A percentile compares a stretch with the other conserved stretches of the same genome.
Conservation (phyloP, 2,797 vertebrate genomes). For the Morelia viridis region DNA sequence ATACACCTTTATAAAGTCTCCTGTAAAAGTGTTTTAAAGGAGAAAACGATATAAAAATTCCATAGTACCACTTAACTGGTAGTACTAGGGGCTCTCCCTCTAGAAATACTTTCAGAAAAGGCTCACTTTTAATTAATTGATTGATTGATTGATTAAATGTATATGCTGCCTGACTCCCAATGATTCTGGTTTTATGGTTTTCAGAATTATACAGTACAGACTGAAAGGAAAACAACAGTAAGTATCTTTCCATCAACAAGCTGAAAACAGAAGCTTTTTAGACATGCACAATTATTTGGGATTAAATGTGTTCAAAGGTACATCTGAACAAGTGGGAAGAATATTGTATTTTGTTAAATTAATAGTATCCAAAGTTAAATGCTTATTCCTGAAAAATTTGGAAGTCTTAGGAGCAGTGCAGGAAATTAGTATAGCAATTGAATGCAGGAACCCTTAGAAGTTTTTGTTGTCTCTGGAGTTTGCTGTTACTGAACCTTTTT, state of each 20-base stretch:
- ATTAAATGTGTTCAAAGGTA: not conserved
- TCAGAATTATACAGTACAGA: not conserved
- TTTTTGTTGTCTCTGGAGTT: not conserved
- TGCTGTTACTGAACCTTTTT: slow-evolving; percentile 6
- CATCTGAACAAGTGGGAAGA: not conserved
- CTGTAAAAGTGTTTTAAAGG: not conserved
- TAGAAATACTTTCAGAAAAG: not conserved
- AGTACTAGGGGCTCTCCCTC: not conserved
- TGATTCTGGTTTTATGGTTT: not conserved
- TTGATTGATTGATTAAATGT: not conserved
- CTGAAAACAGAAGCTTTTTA: rapidly evolving
- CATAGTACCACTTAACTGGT: not conserved
- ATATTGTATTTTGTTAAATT: not conserved
- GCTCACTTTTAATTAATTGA: not conserved
- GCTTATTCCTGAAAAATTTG: not conserved
- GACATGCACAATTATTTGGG: not conserved
- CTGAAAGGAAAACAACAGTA: rapidly evolving
- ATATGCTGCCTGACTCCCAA: not conserved
- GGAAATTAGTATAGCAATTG: not conserved
- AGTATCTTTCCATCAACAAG: rapidly evolving
- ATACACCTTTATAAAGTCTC: not conserved
- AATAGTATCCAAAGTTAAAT: rapidly evolving
- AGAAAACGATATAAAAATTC: not conserved
- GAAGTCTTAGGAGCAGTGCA: not conserved
- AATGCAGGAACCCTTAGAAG: not conserved